Base-by-base conservation (phyloP, 1,140 invertebrate genomes). In the Mizuhopecten yessoensis region DNA sequence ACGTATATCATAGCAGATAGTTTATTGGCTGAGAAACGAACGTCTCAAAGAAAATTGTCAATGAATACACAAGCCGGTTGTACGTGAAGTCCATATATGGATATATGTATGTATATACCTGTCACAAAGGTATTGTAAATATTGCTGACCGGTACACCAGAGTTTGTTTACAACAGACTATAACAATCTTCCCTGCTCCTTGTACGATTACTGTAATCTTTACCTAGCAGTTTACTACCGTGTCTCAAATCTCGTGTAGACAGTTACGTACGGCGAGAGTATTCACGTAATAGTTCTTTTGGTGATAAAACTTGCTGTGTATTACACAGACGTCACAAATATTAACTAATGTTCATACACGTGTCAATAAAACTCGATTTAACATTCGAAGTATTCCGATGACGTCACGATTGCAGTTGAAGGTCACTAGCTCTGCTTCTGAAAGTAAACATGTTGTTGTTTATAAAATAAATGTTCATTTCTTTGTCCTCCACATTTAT, bases 371-470 rank as follows among this genome's bases (percentile, higher is more conserved):
- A 39, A 75, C n/a, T 75, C 1, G 9, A 15, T 45, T n/a, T 29
- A 17, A 20, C 3, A 75, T 75, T 75, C 9, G 57, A 75, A 29
- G 0, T n/a, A 75, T 9, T 13, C 1, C 2, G 29, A n/a, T 75
- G 57, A 75, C 57, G 57, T 75, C 20, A n/a, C 29, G 23, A n/a
- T 75, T n/a, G 5, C 1, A 75, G 57, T 75, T 75, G 57, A 75
- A 75, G 57, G 57, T 75, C 57, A 29, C 11, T n/a, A 29, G 7
- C 57, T 9, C 9, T n/a, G 57, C 23, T 29, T 75, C 17, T 17
- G 57, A 75, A 75, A 75, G 57, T 75, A 75, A 75, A 75, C n/a
- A 75, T 75, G 57, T 75, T 75, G 57, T 75, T 75, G 23, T 29
- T 17, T 75, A 20, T 15, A 15, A 17, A 13, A 39, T 39, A 7